These are phyloP conservation scores for Blastobasis adustella DNA, from an alignment of 2,888 invertebrate species.

Conservation along the genomic window DNA sequence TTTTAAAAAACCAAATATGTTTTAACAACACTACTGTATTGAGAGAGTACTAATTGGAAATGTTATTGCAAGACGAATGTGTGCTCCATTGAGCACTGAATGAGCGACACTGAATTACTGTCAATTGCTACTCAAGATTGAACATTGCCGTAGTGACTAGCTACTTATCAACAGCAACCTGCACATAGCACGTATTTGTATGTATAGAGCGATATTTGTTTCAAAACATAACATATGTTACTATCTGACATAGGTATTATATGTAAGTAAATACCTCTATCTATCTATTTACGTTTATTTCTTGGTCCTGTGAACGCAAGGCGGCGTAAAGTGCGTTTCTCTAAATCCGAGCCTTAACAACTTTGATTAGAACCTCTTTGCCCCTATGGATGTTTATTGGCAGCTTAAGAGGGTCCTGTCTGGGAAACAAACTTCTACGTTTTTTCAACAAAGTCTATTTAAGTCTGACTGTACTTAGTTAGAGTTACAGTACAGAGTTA, in stretches of 20 bases:
- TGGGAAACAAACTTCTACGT: neutral
- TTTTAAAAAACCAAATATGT: neutral
- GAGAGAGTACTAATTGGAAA: conserved; percentile 12
- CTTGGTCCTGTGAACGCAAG: no score
- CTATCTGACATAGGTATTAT: no score
- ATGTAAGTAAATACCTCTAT: no score
- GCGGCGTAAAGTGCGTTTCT: conserved; percentile 10
- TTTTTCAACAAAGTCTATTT: neutral
- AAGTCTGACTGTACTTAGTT: no score
- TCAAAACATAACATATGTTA: no score
- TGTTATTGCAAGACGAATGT: neutral
- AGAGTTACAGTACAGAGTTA: no score
- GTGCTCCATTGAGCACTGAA: conserved; percentile 14
- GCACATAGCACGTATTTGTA: no score
- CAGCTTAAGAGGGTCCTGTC: conserved; percentile 17
- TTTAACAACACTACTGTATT: neutral
- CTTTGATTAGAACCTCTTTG: conserved; percentile 40
- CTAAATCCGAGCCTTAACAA: conserved; percentile 40
- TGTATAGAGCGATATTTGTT: no score
- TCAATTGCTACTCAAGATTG: no score
- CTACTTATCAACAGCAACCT: no score
- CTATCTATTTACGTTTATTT: no score
- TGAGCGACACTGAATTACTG: no score
- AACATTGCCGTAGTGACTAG: neutral
- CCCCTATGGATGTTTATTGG: conserved; percentile 36